Evolutionary conservation across 2,113 vertebrate genomes (phyloP).

Genomic region (Crypturellus undulatus): DNA sequence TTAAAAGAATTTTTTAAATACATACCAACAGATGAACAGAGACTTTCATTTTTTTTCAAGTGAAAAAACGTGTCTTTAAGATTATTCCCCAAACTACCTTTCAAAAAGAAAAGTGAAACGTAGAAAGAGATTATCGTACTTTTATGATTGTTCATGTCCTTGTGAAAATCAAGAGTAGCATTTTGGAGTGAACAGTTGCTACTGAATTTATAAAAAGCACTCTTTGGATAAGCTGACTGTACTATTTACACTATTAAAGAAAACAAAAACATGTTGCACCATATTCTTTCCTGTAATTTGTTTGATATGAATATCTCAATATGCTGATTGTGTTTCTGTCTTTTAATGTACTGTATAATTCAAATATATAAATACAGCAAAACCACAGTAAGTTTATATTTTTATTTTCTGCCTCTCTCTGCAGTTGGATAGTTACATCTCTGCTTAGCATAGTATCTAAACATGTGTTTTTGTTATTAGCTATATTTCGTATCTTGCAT

Average conservation of each 20-base stretch:
- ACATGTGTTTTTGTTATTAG: not conserved
- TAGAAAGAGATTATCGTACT: not conserved
- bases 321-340: not conserved
- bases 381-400: not conserved
- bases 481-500: not conserved
- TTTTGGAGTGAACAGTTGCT: not conserved
- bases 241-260: not conserved
- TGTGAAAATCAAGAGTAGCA: not conserved
- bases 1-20: not conserved
- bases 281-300: not conserved
- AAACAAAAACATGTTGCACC: not conserved
- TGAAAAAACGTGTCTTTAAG: not conserved
- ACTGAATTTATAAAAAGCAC: not conserved
- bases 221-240: not conserved
- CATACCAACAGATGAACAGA: fast-evolving
- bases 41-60: not conserved
- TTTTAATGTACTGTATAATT: not conserved
- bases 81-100: not conserved
- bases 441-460: not conserved
- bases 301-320: not conserved
- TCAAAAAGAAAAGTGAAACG: not conserved
- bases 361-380: not conserved
- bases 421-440: not conserved
- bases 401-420: not conserved
- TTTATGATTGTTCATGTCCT: not conserved